Evolutionary conservation across 2,888 invertebrate species (phyloP), one percentile per base, ranked within the genome.

Genomic region (Biston stratarius): DNA sequence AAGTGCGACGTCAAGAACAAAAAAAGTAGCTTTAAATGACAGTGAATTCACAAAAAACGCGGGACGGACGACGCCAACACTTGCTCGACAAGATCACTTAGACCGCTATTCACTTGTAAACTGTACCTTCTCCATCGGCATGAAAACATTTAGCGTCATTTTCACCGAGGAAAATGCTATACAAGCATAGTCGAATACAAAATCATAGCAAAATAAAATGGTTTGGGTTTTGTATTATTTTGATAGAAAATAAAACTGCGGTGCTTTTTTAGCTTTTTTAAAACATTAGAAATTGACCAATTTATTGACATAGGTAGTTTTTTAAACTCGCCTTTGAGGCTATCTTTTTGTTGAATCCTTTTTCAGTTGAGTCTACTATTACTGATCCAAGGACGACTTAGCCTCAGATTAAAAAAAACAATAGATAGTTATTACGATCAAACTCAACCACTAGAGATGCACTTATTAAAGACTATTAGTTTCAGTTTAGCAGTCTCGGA

Each of bases 131-230:
- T 38, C 33, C 42, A 48, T 53, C 42, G 52, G 57, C 63, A 70
- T 68, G 61, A 70, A 70, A 77, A 73, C 64, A 70, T 71, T 75
- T 62, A 71, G 67, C 74, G 67, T 74, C 56, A 74, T 78, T 78
- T 72, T 61, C 53, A 59, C 66, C 70, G 58, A 62, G 69, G 67
- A 73, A 71, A 78, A 73, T 75, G 74, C 71, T 74, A 74, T 74
- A 73, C 76, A 51, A 10, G 62, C 45, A 70, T 15, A 60, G 75
- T 64, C 57, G 44, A 53, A 55, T 69, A 69, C 67, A 65, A 67
- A 0, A 34, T 34, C 57, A 63, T 44, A 57, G 60, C 48, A 44
- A 60, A 44, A 55, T 61, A 56, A 34, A 60, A 58, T 52, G 48
- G 40, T 44, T 2, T 9, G 44, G 14, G 14, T 63, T 38, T 49